These are phyloP conservation scores for Polyommatus iphigenia DNA, from an alignment of 2,888 invertebrate genomes.

Conservation along the genomic window DNA sequence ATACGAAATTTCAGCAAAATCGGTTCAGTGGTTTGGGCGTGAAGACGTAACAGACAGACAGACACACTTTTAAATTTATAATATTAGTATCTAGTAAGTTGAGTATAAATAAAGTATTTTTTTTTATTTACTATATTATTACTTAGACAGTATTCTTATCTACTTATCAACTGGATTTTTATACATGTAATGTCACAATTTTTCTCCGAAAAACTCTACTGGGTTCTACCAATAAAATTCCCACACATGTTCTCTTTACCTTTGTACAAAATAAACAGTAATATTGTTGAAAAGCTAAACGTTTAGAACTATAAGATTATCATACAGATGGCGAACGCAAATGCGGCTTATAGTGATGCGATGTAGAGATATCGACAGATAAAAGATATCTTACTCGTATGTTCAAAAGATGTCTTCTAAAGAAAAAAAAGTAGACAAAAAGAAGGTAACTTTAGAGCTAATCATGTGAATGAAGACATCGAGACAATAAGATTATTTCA, in stretches of 20 bases:
- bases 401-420: neutral
- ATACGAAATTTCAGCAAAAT: no score
- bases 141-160: no score
- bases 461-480: neutral
- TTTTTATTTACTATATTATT: no score
- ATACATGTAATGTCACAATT: no score
- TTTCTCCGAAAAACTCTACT: neutral
- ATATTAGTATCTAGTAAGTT: no score
- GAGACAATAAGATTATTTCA: no score
- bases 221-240: neutral
- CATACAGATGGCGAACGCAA: constrained; percentile 19
- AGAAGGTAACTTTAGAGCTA: no score
- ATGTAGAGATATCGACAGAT: neutral
- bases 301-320: constrained; percentile 9
- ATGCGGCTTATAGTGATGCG: constrained; percentile 10
- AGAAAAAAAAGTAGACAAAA: neutral
- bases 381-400: neutral
- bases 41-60: no score
- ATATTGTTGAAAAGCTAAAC: constrained; percentile 20
- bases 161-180: no score
- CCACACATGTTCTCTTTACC: neutral
- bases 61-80: no score
- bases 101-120: no score
- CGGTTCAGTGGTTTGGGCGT: no score
- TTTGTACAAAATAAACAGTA: neutral